phyloP scores from a whole-genome alignment of 2,797 vertebrate species.

The Sebastes kiyomatsui region DNA sequence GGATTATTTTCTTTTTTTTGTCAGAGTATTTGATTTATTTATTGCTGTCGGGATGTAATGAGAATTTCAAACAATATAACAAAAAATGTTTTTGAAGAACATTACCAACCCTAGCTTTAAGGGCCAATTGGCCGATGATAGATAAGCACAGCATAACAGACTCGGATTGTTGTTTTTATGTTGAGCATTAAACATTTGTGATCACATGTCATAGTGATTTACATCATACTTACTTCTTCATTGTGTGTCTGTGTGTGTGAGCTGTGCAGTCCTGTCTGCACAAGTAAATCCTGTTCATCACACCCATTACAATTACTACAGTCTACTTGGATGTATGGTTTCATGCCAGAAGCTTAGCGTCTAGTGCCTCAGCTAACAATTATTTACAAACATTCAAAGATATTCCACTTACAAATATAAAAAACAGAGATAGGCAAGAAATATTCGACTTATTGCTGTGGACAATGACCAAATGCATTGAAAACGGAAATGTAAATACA shows the following conservation, averaged over 20 bases:
- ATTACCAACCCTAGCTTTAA: too few relatives aligned
- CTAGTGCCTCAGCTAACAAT: neutral
- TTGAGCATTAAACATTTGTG: neutral
- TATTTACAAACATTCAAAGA: neutral
- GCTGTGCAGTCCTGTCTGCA: neutral
- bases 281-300: neutral
- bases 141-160: neutral
- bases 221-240: neutral
- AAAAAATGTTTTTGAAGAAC: too few relatives aligned
- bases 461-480: neutral
- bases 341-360: neutral
- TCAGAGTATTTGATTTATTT: too few relatives aligned
- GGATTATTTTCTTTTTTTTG: too few relatives aligned
- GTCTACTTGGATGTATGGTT: neutral
- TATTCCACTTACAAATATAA: neutral
- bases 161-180: neutral
- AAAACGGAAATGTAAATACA: neutral
- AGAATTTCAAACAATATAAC: too few relatives aligned
- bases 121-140: too few relatives aligned
- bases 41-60: too few relatives aligned
- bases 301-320: neutral
- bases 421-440: neutral
- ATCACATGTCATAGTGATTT: neutral
- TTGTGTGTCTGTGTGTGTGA: neutral
- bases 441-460: neutral